phyloP scores from a whole-genome alignment of 2,113 vertebrate species.

The Ammodytes marinus region DNA sequence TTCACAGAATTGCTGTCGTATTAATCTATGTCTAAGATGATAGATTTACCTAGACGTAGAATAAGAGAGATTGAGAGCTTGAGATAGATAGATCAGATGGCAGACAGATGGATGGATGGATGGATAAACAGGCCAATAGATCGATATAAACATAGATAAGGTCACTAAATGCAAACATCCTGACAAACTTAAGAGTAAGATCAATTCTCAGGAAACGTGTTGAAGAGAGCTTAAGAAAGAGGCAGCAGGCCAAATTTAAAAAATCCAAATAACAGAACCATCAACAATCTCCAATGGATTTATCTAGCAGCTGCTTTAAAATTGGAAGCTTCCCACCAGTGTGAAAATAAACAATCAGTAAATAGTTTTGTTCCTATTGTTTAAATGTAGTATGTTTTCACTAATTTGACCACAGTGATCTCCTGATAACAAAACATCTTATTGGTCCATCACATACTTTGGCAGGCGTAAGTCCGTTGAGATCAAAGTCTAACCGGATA shows the following conservation, averaged over 20 bases:
- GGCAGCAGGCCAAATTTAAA: conserved; percentile 15
- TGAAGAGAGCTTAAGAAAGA: background rate
- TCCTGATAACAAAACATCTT: no score
- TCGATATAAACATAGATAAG: background rate
- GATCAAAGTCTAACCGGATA: no score
- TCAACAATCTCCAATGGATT: conserved; percentile 49
- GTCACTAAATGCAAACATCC: conserved; percentile 14
- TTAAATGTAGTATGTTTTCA: no score
- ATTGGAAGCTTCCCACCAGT: background rate
- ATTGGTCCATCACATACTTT: no score
- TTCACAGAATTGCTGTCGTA: conserved; percentile 12
- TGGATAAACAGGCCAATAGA: background rate
- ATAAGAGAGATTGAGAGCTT: background rate
- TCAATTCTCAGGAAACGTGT: conserved; percentile 15
- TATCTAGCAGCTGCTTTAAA: conserved; percentile 66
- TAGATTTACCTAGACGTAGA: background rate
- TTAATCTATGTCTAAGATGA: background rate
- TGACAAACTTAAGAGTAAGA: background rate
- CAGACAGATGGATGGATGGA: background rate
- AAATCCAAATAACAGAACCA: conserved; percentile 44
- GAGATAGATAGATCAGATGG: background rate
- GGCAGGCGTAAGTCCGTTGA: no score
- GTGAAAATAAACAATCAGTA: no score
- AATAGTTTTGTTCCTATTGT: no score
- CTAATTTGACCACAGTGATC: no score